Evolutionary conservation across 2,113 vertebrate genomes (phyloP).

Genomic region (Lonchura striata): DNA sequence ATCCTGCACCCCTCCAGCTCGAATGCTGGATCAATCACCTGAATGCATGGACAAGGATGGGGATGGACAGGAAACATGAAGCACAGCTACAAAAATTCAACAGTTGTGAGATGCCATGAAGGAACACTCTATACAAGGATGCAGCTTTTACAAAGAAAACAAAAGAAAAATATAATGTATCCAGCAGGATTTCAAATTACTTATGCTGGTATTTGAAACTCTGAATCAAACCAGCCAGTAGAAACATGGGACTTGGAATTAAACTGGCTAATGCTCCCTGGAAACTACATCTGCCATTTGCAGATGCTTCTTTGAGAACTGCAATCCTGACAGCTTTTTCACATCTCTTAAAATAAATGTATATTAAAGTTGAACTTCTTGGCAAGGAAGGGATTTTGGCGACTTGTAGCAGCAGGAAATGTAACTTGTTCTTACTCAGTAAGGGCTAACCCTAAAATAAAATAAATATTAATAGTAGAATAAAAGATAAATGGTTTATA

Average conservation of each 20-base stretch:
- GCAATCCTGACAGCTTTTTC: not conserved
- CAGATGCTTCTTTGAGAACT: not conserved
- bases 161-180: not conserved
- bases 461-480: not conserved
- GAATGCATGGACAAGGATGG: not conserved
- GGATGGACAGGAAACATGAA: not conserved
- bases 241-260: not conserved
- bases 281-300: not conserved
- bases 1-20: not conserved
- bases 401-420: not conserved
- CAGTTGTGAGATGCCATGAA: not conserved
- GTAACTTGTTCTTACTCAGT: not conserved
- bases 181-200: not conserved
- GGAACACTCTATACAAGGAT: not conserved
- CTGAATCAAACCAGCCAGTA: not conserved
- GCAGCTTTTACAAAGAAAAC: not conserved
- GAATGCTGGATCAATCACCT: not conserved
- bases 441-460: not conserved
- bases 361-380: not conserved
- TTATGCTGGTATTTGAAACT: not conserved
- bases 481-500: not conserved
- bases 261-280: not conserved
- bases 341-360: not conserved
- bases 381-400: rapidly evolving
- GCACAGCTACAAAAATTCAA: rapidly evolving